phyloP scores from a whole-genome alignment of 2,797 vertebrate genomes.

The Peromyscus melanophrys region DNA sequence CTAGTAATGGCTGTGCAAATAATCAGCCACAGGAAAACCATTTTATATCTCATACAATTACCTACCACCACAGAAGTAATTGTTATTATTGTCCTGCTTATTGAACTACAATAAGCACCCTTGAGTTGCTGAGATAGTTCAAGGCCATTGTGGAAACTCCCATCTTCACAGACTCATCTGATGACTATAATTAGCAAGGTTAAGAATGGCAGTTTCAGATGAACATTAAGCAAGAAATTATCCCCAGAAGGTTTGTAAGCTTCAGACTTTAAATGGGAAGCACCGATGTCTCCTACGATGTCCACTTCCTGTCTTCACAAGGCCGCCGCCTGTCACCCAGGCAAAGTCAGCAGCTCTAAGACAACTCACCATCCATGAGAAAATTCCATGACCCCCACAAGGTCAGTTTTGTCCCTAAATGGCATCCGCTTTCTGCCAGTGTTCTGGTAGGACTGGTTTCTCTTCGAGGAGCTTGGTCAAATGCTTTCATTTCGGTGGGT shows the following conservation, averaged over 20 bases:
- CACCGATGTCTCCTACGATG: conserved; percentile 23
- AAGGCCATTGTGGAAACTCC: conserved; percentile 42
- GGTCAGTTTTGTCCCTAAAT: not conserved
- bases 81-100: conserved; percentile 74
- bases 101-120: conserved; percentile 79
- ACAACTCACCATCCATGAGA: not conserved
- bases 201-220: conserved; percentile 66
- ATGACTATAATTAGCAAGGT: conserved; percentile 60
- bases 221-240: conserved; percentile 76
- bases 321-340: not conserved
- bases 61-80: conserved; percentile 74
- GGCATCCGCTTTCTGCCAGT: not conserved
- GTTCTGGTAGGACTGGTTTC: not conserved
- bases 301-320: not conserved
- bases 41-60: conserved; percentile 78
- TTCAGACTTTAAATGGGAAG: conserved; percentile 69
- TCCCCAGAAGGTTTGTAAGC: conserved; percentile 57
- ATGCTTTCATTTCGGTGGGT: not conserved
- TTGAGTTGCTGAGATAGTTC: conserved; percentile 68
- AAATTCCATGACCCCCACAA: not conserved
- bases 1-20: conserved; percentile 50
- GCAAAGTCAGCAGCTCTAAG: not conserved
- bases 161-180: conserved; percentile 48
- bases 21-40: conserved; percentile 69
- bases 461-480: not conserved